phyloP scores from a whole-genome alignment of 2,113 vertebrate species.

The Eudorcas thomsonii region DNA sequence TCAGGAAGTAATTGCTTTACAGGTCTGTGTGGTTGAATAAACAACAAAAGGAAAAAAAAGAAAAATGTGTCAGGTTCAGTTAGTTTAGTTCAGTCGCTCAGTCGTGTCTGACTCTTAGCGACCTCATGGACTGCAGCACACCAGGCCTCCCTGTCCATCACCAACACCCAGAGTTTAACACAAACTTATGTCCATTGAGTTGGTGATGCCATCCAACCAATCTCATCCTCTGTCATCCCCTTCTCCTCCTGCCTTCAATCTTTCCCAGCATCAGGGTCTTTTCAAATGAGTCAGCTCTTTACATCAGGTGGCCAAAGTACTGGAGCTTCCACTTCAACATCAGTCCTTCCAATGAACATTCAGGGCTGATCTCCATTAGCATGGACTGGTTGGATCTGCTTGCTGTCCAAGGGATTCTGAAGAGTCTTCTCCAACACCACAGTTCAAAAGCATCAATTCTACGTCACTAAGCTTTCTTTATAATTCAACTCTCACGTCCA shows the following conservation, averaged over 20 bases:
- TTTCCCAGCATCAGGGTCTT: neutral
- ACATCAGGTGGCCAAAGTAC: neutral
- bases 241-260: neutral
- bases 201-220: fast-evolving
- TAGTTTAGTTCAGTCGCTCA: neutral
- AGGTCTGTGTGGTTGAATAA: neutral
- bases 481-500: neutral
- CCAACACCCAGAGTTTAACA: neutral
- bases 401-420: neutral
- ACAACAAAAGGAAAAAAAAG: neutral
- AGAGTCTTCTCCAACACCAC: neutral
- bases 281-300: neutral
- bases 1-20: neutral
- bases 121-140: neutral
- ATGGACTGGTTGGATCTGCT: neutral
- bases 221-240: neutral
- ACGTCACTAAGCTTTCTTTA: neutral
- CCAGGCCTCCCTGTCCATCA: neutral
- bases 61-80: neutral
- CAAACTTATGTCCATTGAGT: neutral
- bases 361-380: neutral
- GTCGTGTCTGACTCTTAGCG: neutral
- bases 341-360: neutral
- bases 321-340: neutral
- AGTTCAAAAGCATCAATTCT: neutral